Evolutionary conservation across 2,797 vertebrate genomes (phyloP).

Genomic region (Tympanoctomys barrerae): DNA sequence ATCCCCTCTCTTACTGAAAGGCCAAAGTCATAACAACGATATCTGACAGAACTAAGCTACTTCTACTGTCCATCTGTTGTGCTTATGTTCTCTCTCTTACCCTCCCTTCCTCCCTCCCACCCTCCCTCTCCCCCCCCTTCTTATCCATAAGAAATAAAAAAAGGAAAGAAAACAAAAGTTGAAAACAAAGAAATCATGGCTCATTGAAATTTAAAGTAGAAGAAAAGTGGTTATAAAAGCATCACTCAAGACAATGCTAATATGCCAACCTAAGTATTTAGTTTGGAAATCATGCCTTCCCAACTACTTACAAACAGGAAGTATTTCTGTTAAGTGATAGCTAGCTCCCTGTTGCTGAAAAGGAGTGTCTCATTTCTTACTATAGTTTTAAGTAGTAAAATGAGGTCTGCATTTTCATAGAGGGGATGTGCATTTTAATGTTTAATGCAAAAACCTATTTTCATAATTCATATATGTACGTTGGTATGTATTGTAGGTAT

Average conservation of each 20-base stretch:
- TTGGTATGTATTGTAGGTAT: background rate
- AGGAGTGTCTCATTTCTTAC: conserved; percentile 77
- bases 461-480: background rate
- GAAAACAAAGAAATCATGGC: background rate
- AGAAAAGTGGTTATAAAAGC: conserved; percentile 90
- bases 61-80: conserved; percentile 85
- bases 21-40: conserved; percentile 82
- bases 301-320: conserved; percentile 96
- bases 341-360: conserved; percentile 91
- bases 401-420: conserved; percentile 88
- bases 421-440: background rate
- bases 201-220: conserved; percentile 91
- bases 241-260: conserved; percentile 90
- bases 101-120: background rate
- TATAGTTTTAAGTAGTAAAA: conserved; percentile 88
- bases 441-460: conserved; percentile 31
- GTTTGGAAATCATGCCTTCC: conserved; percentile 91
- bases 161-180: background rate
- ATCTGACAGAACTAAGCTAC: conserved; percentile 85
- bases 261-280: conserved; percentile 94
- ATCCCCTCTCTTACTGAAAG: conserved; percentile 72
- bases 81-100: conserved; percentile 81
- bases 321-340: conserved; percentile 95
- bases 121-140: background rate
- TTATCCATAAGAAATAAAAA: background rate